Evolutionary conservation across 2,113 vertebrate species (phyloP).

Genomic region (Camelus bactrianus): DNA sequence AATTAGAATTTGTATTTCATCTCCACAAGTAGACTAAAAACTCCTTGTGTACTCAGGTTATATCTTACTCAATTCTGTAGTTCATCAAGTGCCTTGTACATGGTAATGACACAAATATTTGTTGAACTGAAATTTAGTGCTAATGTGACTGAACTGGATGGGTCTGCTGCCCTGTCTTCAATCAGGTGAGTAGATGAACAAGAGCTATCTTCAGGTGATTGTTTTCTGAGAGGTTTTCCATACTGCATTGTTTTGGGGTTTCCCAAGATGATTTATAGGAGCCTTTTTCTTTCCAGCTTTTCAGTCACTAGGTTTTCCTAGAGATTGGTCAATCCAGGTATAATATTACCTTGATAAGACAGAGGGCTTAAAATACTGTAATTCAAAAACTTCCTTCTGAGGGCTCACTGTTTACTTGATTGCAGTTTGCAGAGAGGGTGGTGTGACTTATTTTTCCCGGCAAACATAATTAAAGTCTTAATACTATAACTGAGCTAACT

Average conservation of each 20-base stretch:
- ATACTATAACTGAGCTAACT: background rate
- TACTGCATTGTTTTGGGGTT: background rate
- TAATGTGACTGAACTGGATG: slow-evolving; percentile 31
- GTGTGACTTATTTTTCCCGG: slow-evolving; percentile 41
- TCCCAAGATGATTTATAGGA: background rate
- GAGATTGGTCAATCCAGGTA: slow-evolving; percentile 22
- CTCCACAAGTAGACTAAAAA: background rate
- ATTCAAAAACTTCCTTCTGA: slow-evolving; percentile 34
- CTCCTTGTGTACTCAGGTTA: background rate
- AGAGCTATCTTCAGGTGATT: background rate
- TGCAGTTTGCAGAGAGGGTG: slow-evolving; percentile 28
- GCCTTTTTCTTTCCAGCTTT: background rate
- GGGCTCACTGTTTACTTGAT: background rate
- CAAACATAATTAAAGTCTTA: slow-evolving; percentile 60
- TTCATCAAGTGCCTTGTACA: background rate
- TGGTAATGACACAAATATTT: slow-evolving; percentile 46
- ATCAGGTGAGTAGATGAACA: background rate
- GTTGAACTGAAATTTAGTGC: slow-evolving; percentile 24
- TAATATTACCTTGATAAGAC: slow-evolving; percentile 18
- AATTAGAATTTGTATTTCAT: slow-evolving; percentile 43
- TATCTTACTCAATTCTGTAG: background rate
- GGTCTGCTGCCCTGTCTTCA: background rate
- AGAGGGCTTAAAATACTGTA: background rate
- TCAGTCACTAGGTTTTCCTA: background rate
- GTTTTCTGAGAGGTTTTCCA: background rate